phyloP scores from a whole-genome alignment of 1,140 invertebrate genomes.

The Vanessa atalanta region DNA sequence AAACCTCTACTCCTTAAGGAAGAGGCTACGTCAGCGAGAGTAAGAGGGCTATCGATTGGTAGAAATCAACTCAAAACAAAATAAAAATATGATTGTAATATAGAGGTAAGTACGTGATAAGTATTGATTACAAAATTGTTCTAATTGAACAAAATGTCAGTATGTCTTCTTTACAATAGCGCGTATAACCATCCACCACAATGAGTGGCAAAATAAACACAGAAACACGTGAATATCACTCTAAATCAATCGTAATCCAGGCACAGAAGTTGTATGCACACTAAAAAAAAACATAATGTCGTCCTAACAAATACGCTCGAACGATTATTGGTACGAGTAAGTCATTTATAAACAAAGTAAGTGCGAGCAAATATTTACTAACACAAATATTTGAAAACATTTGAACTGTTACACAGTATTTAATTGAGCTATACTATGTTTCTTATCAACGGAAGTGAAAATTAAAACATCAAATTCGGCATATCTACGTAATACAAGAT shows the following conservation, averaged over 20 bases:
- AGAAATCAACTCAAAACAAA: too few relatives aligned
- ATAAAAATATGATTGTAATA: too few relatives aligned
- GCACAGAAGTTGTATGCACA: conserved; percentile 16
- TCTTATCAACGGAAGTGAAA: conserved; percentile 33
- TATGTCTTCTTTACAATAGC: too few relatives aligned
- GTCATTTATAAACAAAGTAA: conserved; percentile 38
- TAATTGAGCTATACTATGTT: conserved; percentile 37
- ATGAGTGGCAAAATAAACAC: too few relatives aligned
- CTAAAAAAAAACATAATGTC: conserved; percentile 1
- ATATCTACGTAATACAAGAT: conserved; percentile 16
- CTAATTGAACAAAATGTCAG: too few relatives aligned
- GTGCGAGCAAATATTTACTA: conserved; percentile 26
- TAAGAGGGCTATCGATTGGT: too few relatives aligned
- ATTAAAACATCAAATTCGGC: conserved; percentile 45
- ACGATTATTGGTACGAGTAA: conserved; percentile 15
- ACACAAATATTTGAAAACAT: conserved; percentile 37
- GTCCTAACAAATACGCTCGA: conserved; percentile 16
- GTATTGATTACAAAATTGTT: too few relatives aligned
- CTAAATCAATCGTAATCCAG: not conserved
- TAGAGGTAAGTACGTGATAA: too few relatives aligned
- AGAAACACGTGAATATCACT: not conserved
- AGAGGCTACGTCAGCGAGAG: too few relatives aligned
- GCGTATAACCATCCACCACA: too few relatives aligned
- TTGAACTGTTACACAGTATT: conserved; percentile 28
- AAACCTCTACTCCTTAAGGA: too few relatives aligned